These are phyloP conservation scores for Achatina immaculata DNA, from an alignment of 1,140 invertebrate genomes.

Conservation along the genomic window DNA sequence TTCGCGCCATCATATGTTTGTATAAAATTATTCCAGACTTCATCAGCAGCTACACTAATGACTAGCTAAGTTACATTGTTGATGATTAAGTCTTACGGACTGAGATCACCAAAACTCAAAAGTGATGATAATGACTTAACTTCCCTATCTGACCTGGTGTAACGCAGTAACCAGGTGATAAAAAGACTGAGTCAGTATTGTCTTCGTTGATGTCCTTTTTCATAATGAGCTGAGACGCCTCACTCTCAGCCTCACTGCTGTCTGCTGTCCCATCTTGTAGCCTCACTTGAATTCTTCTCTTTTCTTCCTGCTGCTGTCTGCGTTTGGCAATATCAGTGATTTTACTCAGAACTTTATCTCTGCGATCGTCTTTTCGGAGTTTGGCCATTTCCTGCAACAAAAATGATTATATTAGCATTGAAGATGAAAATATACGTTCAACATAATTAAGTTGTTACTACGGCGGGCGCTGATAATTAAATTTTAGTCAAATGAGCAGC, in stretches of 20 bases:
- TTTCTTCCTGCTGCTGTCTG: constrained; percentile 1
- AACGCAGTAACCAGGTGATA: constrained; percentile 4
- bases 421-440: too few relatives aligned
- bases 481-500: too few relatives aligned
- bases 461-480: too few relatives aligned
- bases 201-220: neutral
- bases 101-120: too few relatives aligned
- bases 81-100: too few relatives aligned
- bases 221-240: neutral
- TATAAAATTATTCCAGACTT: too few relatives aligned
- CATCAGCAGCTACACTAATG: too few relatives aligned
- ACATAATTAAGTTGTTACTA: too few relatives aligned
- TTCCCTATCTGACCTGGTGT: neutral
- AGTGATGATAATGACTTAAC: too few relatives aligned
- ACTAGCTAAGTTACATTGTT: too few relatives aligned
- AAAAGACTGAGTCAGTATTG: constrained; percentile 18
- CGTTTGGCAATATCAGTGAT: constrained; percentile 51
- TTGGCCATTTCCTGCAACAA: constrained; percentile 58
- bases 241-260: neutral
- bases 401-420: too few relatives aligned
- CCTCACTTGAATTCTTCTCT: neutral
- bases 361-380: constrained; percentile 60
- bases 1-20: too few relatives aligned
- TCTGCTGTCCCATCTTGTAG: neutral
- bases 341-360: constrained; percentile 59